Conservation (phyloP, 53 echinoderm and acorn worm genomes). For the Echinometra lucunter region DNA sequence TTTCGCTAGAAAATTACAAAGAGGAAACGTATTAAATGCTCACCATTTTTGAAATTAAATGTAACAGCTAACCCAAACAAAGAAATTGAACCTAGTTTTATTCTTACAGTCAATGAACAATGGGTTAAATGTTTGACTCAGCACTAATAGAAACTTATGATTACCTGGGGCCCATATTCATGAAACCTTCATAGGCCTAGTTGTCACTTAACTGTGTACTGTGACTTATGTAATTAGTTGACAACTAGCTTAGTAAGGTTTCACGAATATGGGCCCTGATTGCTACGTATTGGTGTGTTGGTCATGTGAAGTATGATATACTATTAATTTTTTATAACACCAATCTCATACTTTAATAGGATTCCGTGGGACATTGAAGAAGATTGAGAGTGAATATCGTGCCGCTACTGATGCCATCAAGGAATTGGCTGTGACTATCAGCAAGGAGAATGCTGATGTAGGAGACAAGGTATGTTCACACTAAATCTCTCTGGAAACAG, state of each 20-base stretch:
- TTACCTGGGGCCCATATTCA: too few species aligned
- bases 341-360: conserved; percentile 43
- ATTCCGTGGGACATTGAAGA: conserved; percentile 89
- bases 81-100: neutral
- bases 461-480: conserved; percentile 86
- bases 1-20: neutral
- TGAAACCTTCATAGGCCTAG: too few species aligned
- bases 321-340: neutral
- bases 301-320: neutral
- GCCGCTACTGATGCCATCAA: conserved; percentile 76
- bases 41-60: too few species aligned
- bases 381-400: conserved; percentile 84
- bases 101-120: neutral
- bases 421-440: conserved; percentile 73
- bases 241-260: too few species aligned
- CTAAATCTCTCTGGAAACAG: neutral
- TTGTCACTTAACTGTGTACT: too few species aligned
- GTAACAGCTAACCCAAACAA: neutral
- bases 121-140: neutral
- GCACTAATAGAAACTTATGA: neutral
- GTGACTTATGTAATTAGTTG: too few species aligned
- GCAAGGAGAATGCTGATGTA: conserved; percentile 85
- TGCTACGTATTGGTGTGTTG: neutral
- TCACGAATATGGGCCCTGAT: too few species aligned
- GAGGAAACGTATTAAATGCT: too few species aligned